phyloP scores from a whole-genome alignment of 2,888 invertebrate genomes.

The Ectemnius cavifrons region DNA sequence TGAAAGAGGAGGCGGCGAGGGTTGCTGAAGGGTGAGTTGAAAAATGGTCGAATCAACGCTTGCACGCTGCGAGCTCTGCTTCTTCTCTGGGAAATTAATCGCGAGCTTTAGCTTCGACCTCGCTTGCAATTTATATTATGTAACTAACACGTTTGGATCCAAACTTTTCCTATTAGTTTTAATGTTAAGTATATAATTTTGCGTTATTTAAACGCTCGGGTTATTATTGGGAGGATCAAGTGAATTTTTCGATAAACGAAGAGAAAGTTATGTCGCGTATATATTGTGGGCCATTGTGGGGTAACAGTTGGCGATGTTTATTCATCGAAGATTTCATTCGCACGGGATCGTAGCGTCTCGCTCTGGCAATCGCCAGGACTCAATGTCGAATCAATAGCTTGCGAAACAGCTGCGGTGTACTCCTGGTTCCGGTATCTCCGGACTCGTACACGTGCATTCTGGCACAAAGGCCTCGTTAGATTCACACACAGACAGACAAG shows the following conservation, averaged over 20 bases:
- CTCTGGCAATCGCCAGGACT: neutral
- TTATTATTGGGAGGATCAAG: no score
- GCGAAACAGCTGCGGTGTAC: slow-evolving; percentile 6
- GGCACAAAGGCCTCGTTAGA: slow-evolving; percentile 23
- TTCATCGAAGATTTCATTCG: no score
- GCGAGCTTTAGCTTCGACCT: slow-evolving; percentile 9
- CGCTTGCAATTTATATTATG: no score
- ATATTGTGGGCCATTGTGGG: neutral
- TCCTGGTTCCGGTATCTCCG: slow-evolving; percentile 16
- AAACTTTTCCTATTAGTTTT: no score
- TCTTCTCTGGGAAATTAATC: slow-evolving; percentile 32
- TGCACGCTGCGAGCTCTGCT: no score
- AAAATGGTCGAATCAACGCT: slow-evolving; percentile 49
- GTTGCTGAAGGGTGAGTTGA: slow-evolving; percentile 42
- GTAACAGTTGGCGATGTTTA: no score
- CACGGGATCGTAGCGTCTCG: no score
- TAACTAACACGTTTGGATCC: no score
- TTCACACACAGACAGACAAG: neutral
- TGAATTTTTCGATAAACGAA: no score
- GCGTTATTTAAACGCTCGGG: no score
- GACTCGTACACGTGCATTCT: neutral
- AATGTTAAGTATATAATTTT: no score
- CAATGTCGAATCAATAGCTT: slow-evolving; percentile 1
- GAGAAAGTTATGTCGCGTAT: neutral
- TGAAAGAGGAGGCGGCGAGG: slow-evolving; percentile 11